Conservation (phyloP, 2,888 invertebrate species). For the Diplolepis rosae region DNA sequence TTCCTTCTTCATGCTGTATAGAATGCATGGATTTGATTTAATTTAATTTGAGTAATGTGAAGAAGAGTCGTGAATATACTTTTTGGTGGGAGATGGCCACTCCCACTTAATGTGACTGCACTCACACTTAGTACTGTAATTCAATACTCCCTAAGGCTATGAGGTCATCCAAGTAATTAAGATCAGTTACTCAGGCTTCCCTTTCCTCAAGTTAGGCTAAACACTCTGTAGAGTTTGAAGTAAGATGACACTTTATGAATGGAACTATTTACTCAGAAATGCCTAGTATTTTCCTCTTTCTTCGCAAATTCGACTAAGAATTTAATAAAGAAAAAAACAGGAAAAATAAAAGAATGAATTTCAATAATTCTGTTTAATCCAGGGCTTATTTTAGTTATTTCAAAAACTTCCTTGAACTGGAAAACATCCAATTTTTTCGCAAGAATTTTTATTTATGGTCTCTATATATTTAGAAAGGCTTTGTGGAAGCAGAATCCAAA, state of each 20-base stretch:
- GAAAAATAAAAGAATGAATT: too few species aligned
- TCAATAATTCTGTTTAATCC: too few species aligned
- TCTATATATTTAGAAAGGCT: too few species aligned
- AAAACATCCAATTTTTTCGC: too few species aligned
- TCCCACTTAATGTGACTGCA: constrained; percentile 15
- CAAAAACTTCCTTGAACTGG: too few species aligned
- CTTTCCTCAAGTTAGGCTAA: constrained; percentile 31
- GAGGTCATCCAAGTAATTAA: constrained; percentile 73
- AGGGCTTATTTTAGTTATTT: too few species aligned
- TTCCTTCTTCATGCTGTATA: background rate
- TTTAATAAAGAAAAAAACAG: too few species aligned
- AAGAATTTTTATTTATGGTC: too few species aligned
- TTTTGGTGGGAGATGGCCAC: background rate
- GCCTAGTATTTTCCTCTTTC: constrained; percentile 8
- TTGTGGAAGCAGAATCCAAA: too few species aligned
- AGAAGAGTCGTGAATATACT: background rate
- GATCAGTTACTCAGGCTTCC: constrained; percentile 67
- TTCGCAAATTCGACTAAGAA: too few species aligned
- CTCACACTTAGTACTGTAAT: constrained; percentile 50
- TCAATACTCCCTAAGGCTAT: constrained; percentile 67
- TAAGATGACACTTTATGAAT: constrained; percentile 28
- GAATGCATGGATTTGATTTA: background rate
- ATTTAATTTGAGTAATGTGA: background rate
- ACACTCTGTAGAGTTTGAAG: constrained; percentile 21
- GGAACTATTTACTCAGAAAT: background rate